These are phyloP conservation scores for Tenodera sinensis DNA, from an alignment of 2,888 invertebrate species.

Conservation along the genomic window DNA sequence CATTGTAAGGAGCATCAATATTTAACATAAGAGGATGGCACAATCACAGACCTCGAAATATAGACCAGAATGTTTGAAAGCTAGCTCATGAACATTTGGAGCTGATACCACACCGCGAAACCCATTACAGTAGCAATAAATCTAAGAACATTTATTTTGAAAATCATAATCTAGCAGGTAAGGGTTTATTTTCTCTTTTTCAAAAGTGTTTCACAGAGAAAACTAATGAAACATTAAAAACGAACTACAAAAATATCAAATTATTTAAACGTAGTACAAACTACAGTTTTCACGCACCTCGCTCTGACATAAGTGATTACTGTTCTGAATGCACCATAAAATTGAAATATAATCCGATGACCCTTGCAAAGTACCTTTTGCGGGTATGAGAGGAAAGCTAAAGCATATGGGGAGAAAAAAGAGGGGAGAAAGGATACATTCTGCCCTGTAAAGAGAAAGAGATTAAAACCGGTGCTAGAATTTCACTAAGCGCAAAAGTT, in stretches of 20 bases:
- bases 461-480: too few relatives aligned
- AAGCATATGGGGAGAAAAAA: neutral
- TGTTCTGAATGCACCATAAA: neutral
- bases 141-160: neutral
- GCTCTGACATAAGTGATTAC: neutral
- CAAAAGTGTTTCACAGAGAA: neutral
- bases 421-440: neutral
- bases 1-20: neutral
- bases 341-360: neutral
- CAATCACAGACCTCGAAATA: neutral
- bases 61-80: neutral
- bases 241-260: neutral
- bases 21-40: neutral
- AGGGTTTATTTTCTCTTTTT: neutral
- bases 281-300: neutral
- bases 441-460: neutral
- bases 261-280: neutral
- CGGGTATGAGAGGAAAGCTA: neutral
- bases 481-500: too few relatives aligned
- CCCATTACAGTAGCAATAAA: neutral
- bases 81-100: neutral
- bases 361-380: neutral
- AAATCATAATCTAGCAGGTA: neutral
- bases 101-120: neutral
- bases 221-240: neutral